phyloP scores from a whole-genome alignment of 1,140 invertebrate genomes.

The Limonius californicus region DNA sequence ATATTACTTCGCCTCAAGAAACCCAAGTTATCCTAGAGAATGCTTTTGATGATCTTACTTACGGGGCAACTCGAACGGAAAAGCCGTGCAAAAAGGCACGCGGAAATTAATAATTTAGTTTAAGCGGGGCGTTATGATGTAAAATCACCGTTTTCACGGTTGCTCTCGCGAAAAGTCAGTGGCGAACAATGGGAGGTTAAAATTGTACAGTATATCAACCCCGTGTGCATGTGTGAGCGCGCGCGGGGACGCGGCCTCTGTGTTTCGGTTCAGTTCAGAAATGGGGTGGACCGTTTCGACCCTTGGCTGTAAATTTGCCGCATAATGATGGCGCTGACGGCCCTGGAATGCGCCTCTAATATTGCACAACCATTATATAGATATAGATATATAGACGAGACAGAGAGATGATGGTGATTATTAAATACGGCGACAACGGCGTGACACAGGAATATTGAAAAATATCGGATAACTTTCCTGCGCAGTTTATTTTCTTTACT shows the following conservation, averaged over 20 bases:
- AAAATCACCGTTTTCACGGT: neutral
- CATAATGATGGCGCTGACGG: slow-evolving; percentile 32
- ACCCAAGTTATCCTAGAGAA: neutral
- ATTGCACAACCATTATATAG: neutral
- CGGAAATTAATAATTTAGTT: neutral
- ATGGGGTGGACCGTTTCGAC: slow-evolving; percentile 12
- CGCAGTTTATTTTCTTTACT: too few relatives aligned
- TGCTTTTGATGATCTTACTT: too few relatives aligned
- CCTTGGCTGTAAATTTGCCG: slow-evolving; percentile 30
- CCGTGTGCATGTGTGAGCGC: too few relatives aligned
- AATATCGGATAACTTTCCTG: too few relatives aligned
- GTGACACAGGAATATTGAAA: too few relatives aligned
- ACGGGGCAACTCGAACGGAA: neutral
- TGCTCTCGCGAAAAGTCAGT: neutral
- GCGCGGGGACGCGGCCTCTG: neutral
- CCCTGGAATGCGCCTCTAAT: neutral
- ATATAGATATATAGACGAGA: neutral
- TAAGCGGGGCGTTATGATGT: too few relatives aligned
- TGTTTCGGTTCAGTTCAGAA: neutral
- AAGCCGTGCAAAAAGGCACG: neutral
- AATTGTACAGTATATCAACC: slow-evolving; percentile 3
- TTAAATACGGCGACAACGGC: neutral
- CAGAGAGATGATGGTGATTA: neutral
- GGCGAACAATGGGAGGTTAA: neutral
- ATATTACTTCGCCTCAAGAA: slow-evolving; percentile 2